Evolutionary conservation across 2,113 vertebrate genomes (phyloP).

Genomic region (Maccullochella peelii): DNA sequence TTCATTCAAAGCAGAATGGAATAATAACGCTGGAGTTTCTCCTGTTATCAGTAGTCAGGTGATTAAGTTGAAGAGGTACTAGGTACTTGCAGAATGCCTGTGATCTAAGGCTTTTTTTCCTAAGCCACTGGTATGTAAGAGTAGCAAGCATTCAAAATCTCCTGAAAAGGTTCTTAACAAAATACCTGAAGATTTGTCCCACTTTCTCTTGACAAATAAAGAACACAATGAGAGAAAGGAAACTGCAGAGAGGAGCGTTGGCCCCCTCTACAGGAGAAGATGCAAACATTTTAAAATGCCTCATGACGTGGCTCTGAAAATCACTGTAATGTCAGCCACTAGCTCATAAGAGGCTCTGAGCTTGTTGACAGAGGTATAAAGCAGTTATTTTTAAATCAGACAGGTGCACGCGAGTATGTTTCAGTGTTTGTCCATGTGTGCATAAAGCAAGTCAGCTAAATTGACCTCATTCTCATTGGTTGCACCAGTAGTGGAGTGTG

Average conservation of each 20-base stretch:
- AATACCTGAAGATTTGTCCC: constrained; percentile 59
- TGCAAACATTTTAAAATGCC: neutral
- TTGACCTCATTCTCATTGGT: neutral
- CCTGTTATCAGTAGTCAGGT: constrained; percentile 54
- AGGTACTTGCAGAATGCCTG: constrained; percentile 39
- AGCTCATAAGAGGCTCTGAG: neutral
- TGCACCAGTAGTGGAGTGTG: neutral
- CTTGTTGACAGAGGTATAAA: constrained; percentile 24
- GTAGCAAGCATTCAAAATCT: constrained; percentile 37
- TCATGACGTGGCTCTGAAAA: constrained; percentile 1
- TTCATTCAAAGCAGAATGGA: constrained; percentile 9
- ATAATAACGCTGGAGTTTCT: constrained; percentile 26
- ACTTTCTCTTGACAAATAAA: constrained; percentile 43
- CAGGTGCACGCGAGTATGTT: neutral
- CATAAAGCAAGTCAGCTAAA: constrained; percentile 3
- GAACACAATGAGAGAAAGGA: constrained; percentile 21
- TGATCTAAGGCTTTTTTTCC: constrained; percentile 22
- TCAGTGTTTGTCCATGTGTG: constrained; percentile 7
- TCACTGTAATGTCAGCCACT: constrained; percentile 3
- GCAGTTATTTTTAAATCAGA: neutral
- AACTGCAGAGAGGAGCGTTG: constrained; percentile 51
- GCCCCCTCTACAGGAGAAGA: constrained; percentile 80
- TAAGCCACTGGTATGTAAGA: constrained; percentile 23
- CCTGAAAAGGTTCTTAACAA: constrained; percentile 47
- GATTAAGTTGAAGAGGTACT: constrained; percentile 43